A percentile compares a stretch with the other conserved stretches of the same genome.
These are phyloP conservation scores for Halisarca cf. caerulea DNA, from an alignment of 37 sponge, comb jelly and placozoan species.

Conservation along the genomic window DNA sequence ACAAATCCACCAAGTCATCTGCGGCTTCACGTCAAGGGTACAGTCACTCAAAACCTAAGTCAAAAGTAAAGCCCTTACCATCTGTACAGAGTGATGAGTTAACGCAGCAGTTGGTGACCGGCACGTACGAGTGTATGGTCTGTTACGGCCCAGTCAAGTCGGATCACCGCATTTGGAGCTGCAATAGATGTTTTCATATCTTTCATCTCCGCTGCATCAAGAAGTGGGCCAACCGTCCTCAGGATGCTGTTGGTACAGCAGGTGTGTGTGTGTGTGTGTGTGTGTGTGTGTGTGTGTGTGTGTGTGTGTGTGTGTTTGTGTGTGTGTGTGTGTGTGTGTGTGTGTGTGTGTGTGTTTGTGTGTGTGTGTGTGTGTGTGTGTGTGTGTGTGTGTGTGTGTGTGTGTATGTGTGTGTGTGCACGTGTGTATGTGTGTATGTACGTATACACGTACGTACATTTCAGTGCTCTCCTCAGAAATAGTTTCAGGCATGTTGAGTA, in stretches of 20 bases:
- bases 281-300: background rate
- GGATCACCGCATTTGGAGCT: conserved; percentile 72
- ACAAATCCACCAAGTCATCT: too few relatives aligned
- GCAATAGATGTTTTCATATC: conserved; percentile 68
- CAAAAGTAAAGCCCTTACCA: background rate
- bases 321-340: conserved; percentile 5
- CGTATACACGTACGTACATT: too few relatives aligned
- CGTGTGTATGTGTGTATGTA: too few relatives aligned
- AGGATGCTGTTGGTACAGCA: too few relatives aligned
- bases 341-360: background rate
- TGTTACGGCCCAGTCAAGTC: conserved; percentile 66
- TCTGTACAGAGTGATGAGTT: conserved; percentile 67
- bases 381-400: conserved; percentile 5
- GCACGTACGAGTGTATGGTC: conserved; percentile 74
- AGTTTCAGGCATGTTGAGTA: too few relatives aligned
- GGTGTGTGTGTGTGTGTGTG: background rate
- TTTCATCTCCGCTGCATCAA: conserved; percentile 81
- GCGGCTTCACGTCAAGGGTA: too few relatives aligned
- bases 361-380: background rate
- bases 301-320: too few relatives aligned
- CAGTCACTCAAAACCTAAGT: too few relatives aligned
- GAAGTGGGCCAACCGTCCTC: conserved; percentile 64
- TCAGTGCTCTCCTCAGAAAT: too few relatives aligned
- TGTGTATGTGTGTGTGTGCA: background rate
- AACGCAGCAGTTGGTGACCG: conserved; percentile 54